phyloP scores from a whole-genome alignment of 2,797 vertebrate species.

The Tenualosa thibaudeaui region DNA sequence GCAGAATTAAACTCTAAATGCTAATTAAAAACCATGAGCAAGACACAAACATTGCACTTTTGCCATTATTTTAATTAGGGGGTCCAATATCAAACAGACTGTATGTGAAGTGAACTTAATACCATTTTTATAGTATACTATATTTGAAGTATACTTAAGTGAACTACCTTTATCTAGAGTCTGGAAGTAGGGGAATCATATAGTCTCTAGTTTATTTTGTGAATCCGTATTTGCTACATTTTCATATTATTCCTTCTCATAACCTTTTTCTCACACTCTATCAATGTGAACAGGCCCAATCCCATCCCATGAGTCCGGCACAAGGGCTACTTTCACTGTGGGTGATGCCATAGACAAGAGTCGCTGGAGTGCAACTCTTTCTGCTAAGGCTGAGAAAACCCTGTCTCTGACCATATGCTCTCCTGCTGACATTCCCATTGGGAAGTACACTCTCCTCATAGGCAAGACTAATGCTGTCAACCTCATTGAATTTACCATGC shows the following conservation, averaged over 20 bases:
- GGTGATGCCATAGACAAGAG: conserved; percentile 62
- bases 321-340: conserved; percentile 71
- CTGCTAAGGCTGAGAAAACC: conserved; percentile 53
- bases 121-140: no score
- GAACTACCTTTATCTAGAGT: neutral
- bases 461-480: conserved; percentile 56
- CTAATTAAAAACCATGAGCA: no score
- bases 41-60: no score
- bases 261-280: neutral
- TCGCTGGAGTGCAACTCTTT: conserved; percentile 76
- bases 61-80: no score
- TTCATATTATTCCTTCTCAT: no score
- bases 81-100: no score
- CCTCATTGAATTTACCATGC: conserved; percentile 79
- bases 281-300: conserved; percentile 67
- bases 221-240: neutral
- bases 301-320: conserved; percentile 67
- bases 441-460: conserved; percentile 77
- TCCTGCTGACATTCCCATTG: conserved; percentile 75
- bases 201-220: neutral
- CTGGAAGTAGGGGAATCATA: neutral
- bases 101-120: no score
- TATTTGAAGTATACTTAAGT: no score
- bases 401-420: conserved; percentile 75
- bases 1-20: no score